Conservation (phyloP, 2,113 vertebrate species). For the Ia io region DNA sequence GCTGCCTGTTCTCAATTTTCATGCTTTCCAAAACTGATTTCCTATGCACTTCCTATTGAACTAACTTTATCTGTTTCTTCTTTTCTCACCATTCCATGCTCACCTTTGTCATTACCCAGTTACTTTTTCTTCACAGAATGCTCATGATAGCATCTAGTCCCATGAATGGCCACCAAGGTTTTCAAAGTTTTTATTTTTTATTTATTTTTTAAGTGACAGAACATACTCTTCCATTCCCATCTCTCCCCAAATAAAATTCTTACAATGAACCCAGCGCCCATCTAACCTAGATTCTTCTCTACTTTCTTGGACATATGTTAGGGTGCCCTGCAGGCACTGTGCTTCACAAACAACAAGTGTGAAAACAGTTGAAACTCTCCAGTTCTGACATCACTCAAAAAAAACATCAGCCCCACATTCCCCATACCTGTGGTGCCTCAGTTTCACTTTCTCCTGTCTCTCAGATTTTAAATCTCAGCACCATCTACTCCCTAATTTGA, state of each 20-base stretch:
- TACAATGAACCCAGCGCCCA: not conserved
- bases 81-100: not conserved
- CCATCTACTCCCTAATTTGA: not conserved
- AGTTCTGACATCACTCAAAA: not conserved
- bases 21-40: no score
- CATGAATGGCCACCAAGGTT: not conserved
- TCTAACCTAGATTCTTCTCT: not conserved
- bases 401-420: not conserved
- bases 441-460: not conserved
- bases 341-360: not conserved
- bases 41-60: not conserved
- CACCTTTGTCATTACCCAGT: not conserved
- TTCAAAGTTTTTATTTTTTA: not conserved
- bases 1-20: not conserved
- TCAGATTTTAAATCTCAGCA: not conserved
- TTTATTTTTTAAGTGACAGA: not conserved
- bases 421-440: not conserved
- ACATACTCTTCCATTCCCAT: not conserved
- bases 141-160: not conserved
- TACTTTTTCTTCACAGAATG: not conserved
- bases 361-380: not conserved
- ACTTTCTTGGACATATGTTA: not conserved
- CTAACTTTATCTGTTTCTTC: not conserved
- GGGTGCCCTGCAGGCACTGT: fast-evolving
- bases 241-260: not conserved